Evolutionary conservation across 2,797 vertebrate species (phyloP).

Genomic region (Anomalospiza imberbis): DNA sequence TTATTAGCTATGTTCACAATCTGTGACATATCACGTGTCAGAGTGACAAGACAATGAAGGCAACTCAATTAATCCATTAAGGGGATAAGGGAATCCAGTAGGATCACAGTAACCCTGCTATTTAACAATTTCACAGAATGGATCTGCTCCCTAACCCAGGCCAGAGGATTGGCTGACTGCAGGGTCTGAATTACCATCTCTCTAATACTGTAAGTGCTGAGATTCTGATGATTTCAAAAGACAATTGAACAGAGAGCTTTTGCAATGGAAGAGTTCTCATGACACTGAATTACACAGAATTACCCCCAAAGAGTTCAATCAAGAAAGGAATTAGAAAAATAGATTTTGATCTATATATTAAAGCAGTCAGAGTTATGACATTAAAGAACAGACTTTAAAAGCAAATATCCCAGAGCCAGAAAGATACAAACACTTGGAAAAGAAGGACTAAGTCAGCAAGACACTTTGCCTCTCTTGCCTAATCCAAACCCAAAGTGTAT

Average conservation of each 20-base stretch:
- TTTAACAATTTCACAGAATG: background rate
- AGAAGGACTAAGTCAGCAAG: background rate
- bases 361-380: background rate
- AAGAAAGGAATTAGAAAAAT: background rate
- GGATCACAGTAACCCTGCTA: background rate
- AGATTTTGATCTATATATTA: background rate
- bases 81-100: background rate
- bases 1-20: background rate
- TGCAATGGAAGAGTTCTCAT: background rate
- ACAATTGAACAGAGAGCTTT: background rate
- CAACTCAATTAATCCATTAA: conserved; percentile 1
- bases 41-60: background rate
- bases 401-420: background rate
- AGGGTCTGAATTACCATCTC: background rate
- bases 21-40: background rate
- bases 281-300: background rate
- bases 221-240: background rate
- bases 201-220: background rate
- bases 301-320: background rate
- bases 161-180: background rate
- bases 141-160: background rate
- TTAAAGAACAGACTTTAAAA: background rate
- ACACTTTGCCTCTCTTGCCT: background rate
- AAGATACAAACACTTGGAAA: background rate
- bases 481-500: background rate